Evolutionary conservation across 1,140 invertebrate genomes (phyloP).

Genomic region (Pogonus chalceus): DNA sequence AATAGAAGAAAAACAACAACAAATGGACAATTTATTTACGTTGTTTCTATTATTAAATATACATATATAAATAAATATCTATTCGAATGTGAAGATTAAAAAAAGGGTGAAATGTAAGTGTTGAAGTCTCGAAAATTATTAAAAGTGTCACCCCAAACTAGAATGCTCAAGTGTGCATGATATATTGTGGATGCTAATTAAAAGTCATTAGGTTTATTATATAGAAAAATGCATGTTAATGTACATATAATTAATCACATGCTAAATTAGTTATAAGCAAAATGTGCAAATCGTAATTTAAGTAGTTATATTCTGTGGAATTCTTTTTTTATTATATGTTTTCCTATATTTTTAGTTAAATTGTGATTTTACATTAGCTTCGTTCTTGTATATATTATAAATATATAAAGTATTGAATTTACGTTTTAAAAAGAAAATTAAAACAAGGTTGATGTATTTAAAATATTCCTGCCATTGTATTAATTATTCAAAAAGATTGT

Average conservation of each 20-base stretch:
- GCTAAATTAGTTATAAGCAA: background rate
- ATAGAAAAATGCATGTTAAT: slow-evolving; percentile 4
- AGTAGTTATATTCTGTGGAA: background rate
- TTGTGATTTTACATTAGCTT: slow-evolving; percentile 1
- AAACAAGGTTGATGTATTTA: background rate
- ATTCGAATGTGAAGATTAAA: background rate
- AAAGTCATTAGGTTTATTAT: slow-evolving; percentile 6
- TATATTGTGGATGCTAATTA: background rate
- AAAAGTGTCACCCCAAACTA: background rate
- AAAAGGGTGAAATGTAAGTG: background rate
- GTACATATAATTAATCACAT: slow-evolving; percentile 5
- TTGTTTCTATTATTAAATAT: too few species aligned
- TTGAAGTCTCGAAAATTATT: background rate
- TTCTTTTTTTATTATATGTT: background rate
- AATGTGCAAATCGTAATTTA: background rate
- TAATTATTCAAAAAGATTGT: background rate
- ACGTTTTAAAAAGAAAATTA: background rate
- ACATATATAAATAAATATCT: too few species aligned
- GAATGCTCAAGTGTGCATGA: slow-evolving; percentile 2
- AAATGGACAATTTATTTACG: too few species aligned
- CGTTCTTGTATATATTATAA: slow-evolving; percentile 2
- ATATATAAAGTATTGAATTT: background rate
- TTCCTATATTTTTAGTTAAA: background rate
- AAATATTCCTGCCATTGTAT: slow-evolving; percentile 4
- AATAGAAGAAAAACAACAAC: too few species aligned